Percentiles rank a stretch among this genome's conserved stretches.
Conservation (phyloP, 2,888 invertebrate species). For the Helicoverpa assulta region DNA sequence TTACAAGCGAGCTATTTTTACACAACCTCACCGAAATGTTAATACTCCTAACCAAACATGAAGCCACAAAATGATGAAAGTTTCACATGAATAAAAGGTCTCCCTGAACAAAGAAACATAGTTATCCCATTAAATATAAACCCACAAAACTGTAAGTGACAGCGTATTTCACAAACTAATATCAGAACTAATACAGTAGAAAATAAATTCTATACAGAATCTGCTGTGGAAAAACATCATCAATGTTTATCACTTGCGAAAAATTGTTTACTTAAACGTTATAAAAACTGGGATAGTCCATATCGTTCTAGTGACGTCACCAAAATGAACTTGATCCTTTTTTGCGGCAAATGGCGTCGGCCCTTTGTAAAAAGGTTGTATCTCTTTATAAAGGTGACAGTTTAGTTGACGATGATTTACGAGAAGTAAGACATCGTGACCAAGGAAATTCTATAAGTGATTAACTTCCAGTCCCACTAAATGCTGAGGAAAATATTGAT, state of each 20-base stretch:
- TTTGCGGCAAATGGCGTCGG: constrained; percentile 53
- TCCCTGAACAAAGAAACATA: constrained; percentile 1
- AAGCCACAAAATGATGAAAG: not conserved
- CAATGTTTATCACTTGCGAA: constrained; percentile 40
- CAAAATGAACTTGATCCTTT: constrained; percentile 58
- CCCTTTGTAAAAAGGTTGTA: constrained; percentile 68
- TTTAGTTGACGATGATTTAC: constrained; percentile 79
- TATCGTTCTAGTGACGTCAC: constrained; percentile 45
- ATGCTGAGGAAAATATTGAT: constrained; percentile 48
- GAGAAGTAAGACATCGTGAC: constrained; percentile 64
- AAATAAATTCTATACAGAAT: constrained; percentile 14
- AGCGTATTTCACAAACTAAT: constrained; percentile 25
- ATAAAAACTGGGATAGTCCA: constrained; percentile 46
- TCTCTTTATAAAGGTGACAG: constrained; percentile 77
- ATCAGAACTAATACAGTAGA: constrained; percentile 23
- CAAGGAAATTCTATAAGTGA: constrained; percentile 68
- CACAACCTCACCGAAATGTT: too few relatives aligned
- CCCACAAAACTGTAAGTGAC: constrained; percentile 13
- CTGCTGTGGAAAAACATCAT: constrained; percentile 34
- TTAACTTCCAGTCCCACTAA: constrained; percentile 66
- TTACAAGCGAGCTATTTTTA: too few relatives aligned
- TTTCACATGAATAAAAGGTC: constrained; percentile 35
- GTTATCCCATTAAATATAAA: constrained; percentile 31
- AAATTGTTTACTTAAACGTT: constrained; percentile 41
- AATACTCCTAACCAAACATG: not conserved